phyloP scores from a whole-genome alignment of 2,113 vertebrate genomes.

The Talpa occidentalis region DNA sequence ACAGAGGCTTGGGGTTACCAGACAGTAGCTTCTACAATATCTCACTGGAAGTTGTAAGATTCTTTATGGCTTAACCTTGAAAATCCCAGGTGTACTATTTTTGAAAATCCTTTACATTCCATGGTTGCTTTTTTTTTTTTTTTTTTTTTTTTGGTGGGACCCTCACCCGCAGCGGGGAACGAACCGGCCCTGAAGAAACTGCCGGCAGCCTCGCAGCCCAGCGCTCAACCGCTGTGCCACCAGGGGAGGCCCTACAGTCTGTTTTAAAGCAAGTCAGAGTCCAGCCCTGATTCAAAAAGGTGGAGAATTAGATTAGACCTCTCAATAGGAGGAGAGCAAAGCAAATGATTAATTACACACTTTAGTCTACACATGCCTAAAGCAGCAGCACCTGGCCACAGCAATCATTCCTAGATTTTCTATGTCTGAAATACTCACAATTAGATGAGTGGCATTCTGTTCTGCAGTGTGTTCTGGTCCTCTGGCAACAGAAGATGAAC shows the following conservation, averaged over 20 bases:
- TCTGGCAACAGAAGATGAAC: neutral
- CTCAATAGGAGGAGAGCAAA: neutral
- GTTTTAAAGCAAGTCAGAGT: slow-evolving; percentile 16
- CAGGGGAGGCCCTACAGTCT: too few species aligned
- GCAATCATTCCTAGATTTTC: neutral
- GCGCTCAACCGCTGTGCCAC: too few species aligned
- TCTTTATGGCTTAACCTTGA: neutral
- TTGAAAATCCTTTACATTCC: slow-evolving; percentile 37
- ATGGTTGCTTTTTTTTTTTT: too few species aligned
- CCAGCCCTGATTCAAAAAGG: neutral
- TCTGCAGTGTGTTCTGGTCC: neutral
- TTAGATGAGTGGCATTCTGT: neutral
- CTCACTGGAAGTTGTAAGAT: neutral
- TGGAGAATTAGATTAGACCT: neutral
- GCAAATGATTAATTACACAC: neutral
- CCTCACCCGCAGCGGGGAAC: too few species aligned
- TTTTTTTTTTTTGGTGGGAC: too few species aligned
- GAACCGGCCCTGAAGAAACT: too few species aligned
- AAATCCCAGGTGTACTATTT: neutral
- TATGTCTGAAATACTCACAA: neutral
- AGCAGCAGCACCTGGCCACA: neutral
- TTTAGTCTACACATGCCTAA: neutral
- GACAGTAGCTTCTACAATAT: neutral
- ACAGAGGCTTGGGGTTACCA: neutral
- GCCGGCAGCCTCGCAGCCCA: too few species aligned